Percentiles rank a stretch among this genome's conserved stretches.
Evolutionary conservation across 1,140 invertebrate genomes (phyloP).

Genomic region (Heterodera carotae): DNA sequence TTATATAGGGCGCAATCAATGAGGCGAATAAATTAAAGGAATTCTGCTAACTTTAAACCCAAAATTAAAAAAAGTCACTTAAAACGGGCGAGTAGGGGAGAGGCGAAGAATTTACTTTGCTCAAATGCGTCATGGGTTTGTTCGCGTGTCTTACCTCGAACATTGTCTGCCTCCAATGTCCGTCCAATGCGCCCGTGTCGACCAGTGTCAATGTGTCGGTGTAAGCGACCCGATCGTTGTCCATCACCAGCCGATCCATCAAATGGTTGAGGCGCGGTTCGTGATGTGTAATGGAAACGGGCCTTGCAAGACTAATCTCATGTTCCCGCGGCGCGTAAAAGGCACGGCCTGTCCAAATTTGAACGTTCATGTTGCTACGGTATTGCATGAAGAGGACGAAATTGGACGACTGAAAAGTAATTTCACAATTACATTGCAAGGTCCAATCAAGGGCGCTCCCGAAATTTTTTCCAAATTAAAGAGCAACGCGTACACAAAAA

Average conservation of each 20-base stretch:
- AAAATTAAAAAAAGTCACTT: no score
- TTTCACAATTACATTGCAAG: no score
- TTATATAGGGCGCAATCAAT: no score
- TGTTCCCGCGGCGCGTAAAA: neutral
- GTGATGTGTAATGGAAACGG: neutral
- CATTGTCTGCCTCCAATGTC: neutral
- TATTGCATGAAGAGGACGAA: neutral
- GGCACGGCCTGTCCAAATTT: neutral
- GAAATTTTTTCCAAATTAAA: no score
- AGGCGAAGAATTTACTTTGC: no score
- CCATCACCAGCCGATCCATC: neutral
- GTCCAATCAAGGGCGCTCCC: no score
- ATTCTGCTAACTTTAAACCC: no score
- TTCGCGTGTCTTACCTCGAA: neutral
- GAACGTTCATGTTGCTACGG: neutral
- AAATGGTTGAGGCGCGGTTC: neutral
- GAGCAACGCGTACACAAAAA: no score
- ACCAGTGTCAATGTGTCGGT: neutral
- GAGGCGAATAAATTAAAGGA: no score
- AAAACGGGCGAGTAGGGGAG: no score
- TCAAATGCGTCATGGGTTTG: no score
- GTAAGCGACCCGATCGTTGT: neutral
- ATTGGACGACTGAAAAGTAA: neutral
- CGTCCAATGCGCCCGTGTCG: neutral
- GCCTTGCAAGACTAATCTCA: neutral